phyloP scores from a whole-genome alignment of 2,888 invertebrate genomes.

The Pegoplata infirma region DNA sequence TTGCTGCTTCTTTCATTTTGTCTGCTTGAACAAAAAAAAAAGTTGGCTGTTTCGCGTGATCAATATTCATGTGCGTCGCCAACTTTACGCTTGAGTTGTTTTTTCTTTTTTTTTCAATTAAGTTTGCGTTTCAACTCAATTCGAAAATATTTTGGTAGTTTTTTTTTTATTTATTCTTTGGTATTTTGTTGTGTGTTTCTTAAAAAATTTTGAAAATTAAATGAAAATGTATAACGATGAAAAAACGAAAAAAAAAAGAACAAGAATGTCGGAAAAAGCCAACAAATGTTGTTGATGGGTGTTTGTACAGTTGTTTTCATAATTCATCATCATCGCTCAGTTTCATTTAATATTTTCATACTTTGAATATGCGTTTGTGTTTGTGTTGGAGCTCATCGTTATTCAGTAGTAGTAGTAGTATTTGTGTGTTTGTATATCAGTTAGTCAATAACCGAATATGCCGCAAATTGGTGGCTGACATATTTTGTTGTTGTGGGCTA shows the following conservation, averaged over 20 bases:
- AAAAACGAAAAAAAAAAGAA: too few species aligned
- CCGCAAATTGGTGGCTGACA: conserved; percentile 44
- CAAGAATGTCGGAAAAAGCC: too few species aligned
- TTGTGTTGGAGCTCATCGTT: conserved; percentile 16
- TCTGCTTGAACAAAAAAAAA: conserved; percentile 1
- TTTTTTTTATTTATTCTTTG: neutral
- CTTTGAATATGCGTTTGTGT: conserved; percentile 4
- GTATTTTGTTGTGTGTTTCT: neutral
- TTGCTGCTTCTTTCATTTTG: neutral
- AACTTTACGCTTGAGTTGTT: conserved; percentile 42
- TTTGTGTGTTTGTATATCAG: neutral
- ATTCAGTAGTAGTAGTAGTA: too few species aligned
- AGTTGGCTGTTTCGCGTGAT: conserved; percentile 7
- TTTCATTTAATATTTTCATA: neutral
- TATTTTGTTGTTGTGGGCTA: neutral
- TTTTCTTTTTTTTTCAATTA: conserved; percentile 55
- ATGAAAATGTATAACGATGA: conserved; percentile 2
- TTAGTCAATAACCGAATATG: conserved; percentile 31
- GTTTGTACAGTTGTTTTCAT: conserved; percentile 24
- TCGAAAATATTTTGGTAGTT: conserved; percentile 22
- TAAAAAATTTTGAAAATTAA: neutral
- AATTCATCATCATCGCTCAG: conserved; percentile 36
- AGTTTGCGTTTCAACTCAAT: conserved; percentile 48
- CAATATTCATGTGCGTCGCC: conserved; percentile 41
- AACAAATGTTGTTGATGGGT: conserved; percentile 22